A percentile compares a stretch with the other conserved stretches of the same genome.
Conservation (phyloP, 2,888 invertebrate genomes). For the Bombylius discolor region DNA sequence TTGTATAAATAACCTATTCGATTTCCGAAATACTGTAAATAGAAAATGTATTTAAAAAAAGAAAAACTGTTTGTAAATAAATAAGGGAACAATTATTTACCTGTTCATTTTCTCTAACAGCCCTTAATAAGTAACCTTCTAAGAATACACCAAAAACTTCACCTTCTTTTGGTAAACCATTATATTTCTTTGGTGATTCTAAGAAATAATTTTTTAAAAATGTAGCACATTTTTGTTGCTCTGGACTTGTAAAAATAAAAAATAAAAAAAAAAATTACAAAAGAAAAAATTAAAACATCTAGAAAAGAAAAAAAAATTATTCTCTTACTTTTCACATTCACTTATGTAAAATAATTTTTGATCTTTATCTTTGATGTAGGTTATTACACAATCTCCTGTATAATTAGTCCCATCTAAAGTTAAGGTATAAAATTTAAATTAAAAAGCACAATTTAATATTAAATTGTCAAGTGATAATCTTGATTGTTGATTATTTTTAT, state of each 20-base stretch:
- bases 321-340: conserved; percentile 2
- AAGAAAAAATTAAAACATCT: neutral
- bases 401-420: neutral
- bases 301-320: neutral
- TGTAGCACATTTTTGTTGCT: neutral
- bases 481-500: neutral
- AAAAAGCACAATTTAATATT: too few species aligned
- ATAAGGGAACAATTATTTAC: neutral
- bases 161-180: conserved; percentile 5
- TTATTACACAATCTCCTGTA: conserved; percentile 6
- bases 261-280: neutral
- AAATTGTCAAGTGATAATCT: neutral
- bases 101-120: conserved; percentile 8
- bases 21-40: too few species aligned
- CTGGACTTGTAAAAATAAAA: neutral
- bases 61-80: neutral
- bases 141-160: conserved; percentile 9
- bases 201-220: conserved; percentile 6
- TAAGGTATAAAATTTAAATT: too few species aligned
- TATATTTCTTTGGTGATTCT: conserved; percentile 2
- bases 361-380: conserved; percentile 5
- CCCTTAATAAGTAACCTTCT: conserved; percentile 9
- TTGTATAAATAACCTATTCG: neutral
- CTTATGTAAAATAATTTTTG: conserved; percentile 6
- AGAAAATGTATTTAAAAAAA: too few species aligned